Conservation (phyloP, 2,113 vertebrate genomes). For the Eptesicus fuscus region DNA sequence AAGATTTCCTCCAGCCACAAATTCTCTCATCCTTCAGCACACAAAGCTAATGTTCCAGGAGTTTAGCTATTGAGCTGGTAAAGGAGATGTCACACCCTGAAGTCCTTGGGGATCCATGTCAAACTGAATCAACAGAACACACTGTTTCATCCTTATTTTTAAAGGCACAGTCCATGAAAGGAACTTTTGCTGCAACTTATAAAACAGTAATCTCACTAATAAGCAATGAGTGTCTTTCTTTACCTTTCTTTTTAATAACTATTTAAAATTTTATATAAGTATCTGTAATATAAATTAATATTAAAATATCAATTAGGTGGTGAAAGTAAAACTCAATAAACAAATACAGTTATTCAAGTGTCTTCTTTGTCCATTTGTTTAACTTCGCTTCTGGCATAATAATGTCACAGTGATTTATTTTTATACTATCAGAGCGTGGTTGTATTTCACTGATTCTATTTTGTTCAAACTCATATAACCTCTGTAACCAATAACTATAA, state of each 20-base stretch:
- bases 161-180: background rate
- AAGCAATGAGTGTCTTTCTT: background rate
- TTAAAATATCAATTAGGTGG: background rate
- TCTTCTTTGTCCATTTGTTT: background rate
- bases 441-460: background rate
- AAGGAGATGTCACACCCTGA: constrained; percentile 8
- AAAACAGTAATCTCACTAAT: background rate
- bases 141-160: background rate
- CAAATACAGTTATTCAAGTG: background rate
- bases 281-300: background rate
- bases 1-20: constrained; percentile 54
- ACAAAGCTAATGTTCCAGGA: constrained; percentile 36
- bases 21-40: constrained; percentile 45
- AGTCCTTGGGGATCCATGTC: constrained; percentile 25
- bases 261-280: background rate
- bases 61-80: constrained; percentile 50
- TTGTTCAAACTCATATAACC: background rate
- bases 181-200: background rate
- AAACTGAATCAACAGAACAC: constrained; percentile 37
- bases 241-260: background rate
- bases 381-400: background rate
- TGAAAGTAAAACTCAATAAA: background rate
- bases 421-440: background rate
- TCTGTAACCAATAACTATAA: background rate
- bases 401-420: background rate